Evolutionary conservation across 2,113 vertebrate genomes (phyloP).

Genomic region (Lynx canadensis): DNA sequence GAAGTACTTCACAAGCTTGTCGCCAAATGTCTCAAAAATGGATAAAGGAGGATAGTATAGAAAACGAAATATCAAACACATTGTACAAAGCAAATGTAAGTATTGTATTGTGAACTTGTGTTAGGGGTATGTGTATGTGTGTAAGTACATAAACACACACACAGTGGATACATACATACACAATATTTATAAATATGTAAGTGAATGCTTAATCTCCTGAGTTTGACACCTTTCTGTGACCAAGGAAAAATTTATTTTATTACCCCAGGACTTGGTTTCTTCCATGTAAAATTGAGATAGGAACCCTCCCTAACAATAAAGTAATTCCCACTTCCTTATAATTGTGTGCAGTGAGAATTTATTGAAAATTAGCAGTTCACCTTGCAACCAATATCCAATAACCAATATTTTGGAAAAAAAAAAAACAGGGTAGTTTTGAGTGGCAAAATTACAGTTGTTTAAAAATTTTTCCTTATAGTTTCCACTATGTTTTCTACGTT

Average conservation of each 20-base stretch:
- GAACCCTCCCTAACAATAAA: neutral
- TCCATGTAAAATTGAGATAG: neutral
- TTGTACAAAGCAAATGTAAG: neutral
- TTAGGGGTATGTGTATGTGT: neutral
- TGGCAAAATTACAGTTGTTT: neutral
- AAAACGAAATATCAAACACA: neutral
- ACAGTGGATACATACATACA: neutral
- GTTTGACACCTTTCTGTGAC: neutral
- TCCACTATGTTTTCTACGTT: conserved; percentile 8
- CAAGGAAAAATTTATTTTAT: neutral
- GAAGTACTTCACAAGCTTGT: neutral
- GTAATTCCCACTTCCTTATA: neutral
- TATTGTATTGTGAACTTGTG: neutral
- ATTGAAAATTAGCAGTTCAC: neutral
- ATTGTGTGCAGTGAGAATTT: neutral
- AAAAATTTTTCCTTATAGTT: neutral
- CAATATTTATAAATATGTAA: neutral
- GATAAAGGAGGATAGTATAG: neutral
- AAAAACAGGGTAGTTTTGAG: neutral
- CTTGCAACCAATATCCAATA: neutral
- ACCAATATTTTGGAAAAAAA: neutral
- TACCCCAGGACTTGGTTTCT: neutral
- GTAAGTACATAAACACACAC: neutral
- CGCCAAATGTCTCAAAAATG: neutral
- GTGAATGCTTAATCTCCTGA: neutral